Evolutionary conservation across 2,113 vertebrate genomes (phyloP).

Genomic region (Spea bombifrons): DNA sequence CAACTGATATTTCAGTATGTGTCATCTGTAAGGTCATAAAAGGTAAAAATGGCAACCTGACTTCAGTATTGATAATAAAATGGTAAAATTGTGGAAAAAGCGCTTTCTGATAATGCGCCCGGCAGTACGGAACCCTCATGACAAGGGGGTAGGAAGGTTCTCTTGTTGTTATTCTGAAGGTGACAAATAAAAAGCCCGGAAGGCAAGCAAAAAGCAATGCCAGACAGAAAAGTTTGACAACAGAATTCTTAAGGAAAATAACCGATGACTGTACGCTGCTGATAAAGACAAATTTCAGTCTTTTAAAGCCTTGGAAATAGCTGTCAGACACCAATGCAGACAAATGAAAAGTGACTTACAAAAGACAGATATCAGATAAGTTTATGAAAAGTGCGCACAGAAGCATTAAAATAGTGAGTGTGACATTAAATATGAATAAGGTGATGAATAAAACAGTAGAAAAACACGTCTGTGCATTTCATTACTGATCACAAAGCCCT

Average conservation of each 20-base stretch:
- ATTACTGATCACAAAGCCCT: conserved; percentile 1
- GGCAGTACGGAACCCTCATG: conserved; percentile 2
- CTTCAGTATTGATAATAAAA: background rate
- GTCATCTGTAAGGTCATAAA: background rate
- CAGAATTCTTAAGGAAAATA: conserved; percentile 40
- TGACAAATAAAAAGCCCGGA: conserved; percentile 30
- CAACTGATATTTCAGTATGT: too few relatives aligned
- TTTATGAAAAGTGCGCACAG: conserved; percentile 23
- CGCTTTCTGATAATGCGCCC: conserved; percentile 11
- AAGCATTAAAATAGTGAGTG: conserved; percentile 25
- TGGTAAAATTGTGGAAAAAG: conserved; percentile 15
- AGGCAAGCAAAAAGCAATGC: conserved; percentile 17
- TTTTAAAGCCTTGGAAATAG: conserved; percentile 46
- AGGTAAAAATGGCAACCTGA: background rate
- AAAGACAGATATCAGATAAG: conserved; percentile 24
- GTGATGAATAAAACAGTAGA: conserved; percentile 8
- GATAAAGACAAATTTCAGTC: conserved; percentile 48
- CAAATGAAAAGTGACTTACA: conserved; percentile 31
- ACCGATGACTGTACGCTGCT: conserved; percentile 36
- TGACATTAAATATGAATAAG: conserved; percentile 43
- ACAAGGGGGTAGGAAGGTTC: background rate
- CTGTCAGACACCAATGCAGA: conserved; percentile 42
- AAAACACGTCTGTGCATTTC: conserved; percentile 25
- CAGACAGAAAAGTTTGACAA: conserved; percentile 28
- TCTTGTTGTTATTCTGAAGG: conserved; percentile 15